phyloP scores from a whole-genome alignment of 2,888 invertebrate species.

The Acholoe squamosa region DNA sequence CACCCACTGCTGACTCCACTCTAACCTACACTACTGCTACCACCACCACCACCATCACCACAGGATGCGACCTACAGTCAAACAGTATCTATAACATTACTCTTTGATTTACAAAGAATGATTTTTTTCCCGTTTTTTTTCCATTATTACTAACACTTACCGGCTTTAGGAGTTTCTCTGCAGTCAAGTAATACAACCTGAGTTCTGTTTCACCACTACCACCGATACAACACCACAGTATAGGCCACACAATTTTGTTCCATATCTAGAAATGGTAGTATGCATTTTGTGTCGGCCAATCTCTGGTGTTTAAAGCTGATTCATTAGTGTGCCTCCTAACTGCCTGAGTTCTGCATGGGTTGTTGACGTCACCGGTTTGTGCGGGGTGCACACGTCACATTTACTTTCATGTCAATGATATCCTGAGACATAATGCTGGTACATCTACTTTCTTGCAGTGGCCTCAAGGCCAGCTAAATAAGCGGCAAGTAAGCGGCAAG shows the following conservation, averaged over 20 bases:
- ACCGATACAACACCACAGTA: neutral
- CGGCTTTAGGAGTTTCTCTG: neutral
- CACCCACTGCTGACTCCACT: neutral
- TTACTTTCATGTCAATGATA: neutral
- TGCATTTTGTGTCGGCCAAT: neutral
- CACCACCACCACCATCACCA: neutral
- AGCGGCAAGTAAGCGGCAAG: neutral
- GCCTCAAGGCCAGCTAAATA: neutral
- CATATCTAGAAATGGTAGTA: neutral
- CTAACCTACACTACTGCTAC: neutral
- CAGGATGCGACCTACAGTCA: neutral
- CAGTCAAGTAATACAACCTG: neutral
- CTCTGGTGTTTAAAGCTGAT: neutral
- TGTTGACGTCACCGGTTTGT: slow-evolving; percentile 22
- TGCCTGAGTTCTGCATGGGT: slow-evolving; percentile 23
- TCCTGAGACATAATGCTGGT: neutral
- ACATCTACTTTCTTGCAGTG: neutral
- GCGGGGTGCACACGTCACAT: slow-evolving; percentile 10
- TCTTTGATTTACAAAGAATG: neutral
- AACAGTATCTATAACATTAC: neutral
- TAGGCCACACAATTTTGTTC: neutral
- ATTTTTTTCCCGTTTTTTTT: neutral
- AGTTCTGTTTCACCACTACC: neutral
- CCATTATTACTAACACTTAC: neutral
- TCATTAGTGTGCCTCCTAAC: neutral